These are phyloP conservation scores for Panulirus ornatus DNA, from an alignment of 1,140 invertebrate species.

Conservation along the genomic window DNA sequence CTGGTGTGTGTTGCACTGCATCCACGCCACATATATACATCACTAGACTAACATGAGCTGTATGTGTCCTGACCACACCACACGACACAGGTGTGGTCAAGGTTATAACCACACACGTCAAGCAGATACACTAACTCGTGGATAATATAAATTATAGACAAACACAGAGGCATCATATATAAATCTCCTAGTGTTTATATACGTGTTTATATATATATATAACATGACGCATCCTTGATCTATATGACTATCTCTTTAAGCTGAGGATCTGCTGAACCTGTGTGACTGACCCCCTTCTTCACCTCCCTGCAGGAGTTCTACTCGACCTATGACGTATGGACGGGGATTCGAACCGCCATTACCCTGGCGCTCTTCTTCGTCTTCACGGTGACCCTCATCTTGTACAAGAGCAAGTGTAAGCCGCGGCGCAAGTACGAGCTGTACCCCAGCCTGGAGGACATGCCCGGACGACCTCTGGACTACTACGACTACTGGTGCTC, in stretches of 20 bases:
- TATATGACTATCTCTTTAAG: not conserved
- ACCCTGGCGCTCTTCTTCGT: slow-evolving; percentile 75
- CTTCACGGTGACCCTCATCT: slow-evolving; percentile 73
- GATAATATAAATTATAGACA: not conserved
- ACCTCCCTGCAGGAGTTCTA: slow-evolving; percentile 69
- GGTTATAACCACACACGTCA: too few relatives aligned
- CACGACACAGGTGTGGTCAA: too few relatives aligned
- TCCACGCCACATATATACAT: not conserved
- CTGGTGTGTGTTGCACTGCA: not conserved
- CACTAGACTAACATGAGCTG: too few relatives aligned
- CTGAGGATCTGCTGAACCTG: not conserved
- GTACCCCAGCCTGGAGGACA: slow-evolving; percentile 73
- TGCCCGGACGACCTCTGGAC: slow-evolving; percentile 66
- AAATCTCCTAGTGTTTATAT: too few relatives aligned
- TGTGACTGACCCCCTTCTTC: not conserved
- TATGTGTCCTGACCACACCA: too few relatives aligned
- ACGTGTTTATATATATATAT: too few relatives aligned
- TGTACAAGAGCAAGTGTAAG: slow-evolving; percentile 75
- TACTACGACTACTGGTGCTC: slow-evolving; percentile 72
- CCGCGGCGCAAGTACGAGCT: slow-evolving; percentile 67
- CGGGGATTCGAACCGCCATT: slow-evolving; percentile 74
- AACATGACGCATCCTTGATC: not conserved
- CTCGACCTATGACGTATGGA: slow-evolving; percentile 75
- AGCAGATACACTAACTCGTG: not conserved
- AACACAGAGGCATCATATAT: not conserved